Conservation (phyloP, 1,140 invertebrate genomes). For the Bombus ignitus region DNA sequence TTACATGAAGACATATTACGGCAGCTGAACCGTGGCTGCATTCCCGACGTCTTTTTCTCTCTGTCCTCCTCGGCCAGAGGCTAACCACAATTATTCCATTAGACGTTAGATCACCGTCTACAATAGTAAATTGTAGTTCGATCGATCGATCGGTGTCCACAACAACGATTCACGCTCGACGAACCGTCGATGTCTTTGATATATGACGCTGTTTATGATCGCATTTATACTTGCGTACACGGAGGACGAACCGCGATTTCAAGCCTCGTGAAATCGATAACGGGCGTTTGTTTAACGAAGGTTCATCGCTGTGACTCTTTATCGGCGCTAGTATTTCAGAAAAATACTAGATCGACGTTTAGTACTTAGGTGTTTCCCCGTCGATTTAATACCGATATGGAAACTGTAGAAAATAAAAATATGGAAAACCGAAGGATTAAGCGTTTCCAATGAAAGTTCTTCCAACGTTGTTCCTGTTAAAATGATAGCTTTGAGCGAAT, state of each 20-base stretch:
- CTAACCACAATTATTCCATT: constrained; percentile 65
- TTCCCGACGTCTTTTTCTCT: constrained; percentile 54
- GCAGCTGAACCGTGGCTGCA: constrained; percentile 59
- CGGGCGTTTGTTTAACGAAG: not conserved
- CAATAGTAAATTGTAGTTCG: constrained; percentile 50
- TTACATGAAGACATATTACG: constrained; percentile 68
- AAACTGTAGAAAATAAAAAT: not conserved
- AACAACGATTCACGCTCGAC: not conserved
- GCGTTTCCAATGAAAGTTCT: not conserved
- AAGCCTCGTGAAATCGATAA: not conserved
- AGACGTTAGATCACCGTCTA: constrained; percentile 65
- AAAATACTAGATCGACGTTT: no score
- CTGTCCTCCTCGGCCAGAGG: constrained; percentile 44
- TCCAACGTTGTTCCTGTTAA: not conserved
- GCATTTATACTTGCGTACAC: no score
- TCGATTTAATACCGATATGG: not conserved
- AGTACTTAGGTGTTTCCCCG: not conserved
- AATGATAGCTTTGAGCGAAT: not conserved
- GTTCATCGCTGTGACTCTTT: not conserved
- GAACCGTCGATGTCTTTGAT: not conserved
- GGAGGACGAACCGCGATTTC: not conserved
- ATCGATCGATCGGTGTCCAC: constrained; percentile 44
- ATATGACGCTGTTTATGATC: no score
- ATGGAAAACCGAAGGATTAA: not conserved
- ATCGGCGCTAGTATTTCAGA: not conserved